phyloP scores from a whole-genome alignment of 2,113 vertebrate genomes.

The Pelecanoides urinatrix region DNA sequence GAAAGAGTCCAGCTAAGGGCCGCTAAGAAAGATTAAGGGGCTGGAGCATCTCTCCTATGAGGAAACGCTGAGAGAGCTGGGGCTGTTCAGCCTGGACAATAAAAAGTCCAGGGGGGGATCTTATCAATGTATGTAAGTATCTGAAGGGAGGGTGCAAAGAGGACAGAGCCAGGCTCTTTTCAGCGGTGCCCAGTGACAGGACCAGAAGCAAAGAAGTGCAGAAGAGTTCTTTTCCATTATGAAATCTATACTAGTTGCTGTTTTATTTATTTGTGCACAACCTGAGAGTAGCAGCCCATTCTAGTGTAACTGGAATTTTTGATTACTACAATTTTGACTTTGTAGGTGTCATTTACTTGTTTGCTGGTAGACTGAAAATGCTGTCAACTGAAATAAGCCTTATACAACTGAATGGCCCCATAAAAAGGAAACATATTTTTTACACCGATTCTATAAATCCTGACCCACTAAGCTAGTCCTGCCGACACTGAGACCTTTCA shows the following conservation, averaged over 20 bases:
- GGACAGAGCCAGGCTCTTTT: neutral
- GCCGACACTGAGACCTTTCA: neutral
- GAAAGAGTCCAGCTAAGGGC: neutral
- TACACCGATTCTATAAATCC: neutral
- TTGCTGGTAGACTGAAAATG: neutral
- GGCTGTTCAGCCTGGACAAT: neutral
- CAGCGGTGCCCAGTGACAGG: neutral
- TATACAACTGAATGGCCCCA: neutral
- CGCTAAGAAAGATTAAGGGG: neutral
- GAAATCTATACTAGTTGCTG: neutral
- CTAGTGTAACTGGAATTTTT: neutral
- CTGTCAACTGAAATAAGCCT: neutral
- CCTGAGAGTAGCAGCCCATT: neutral
- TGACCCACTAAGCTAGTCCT: neutral
- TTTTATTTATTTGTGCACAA: neutral
- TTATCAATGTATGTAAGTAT: neutral
- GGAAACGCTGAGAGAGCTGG: neutral
- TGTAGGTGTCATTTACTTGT: neutral
- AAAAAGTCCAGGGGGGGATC: no score
- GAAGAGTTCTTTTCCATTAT: neutral
- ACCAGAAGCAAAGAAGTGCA: neutral
- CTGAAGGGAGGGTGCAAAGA: neutral
- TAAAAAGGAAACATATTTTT: neutral
- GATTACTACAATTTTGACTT: neutral
- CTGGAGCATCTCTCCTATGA: neutral